Evolutionary conservation across 2,113 vertebrate genomes (phyloP).

Genomic region (Orthonyx spaldingii): DNA sequence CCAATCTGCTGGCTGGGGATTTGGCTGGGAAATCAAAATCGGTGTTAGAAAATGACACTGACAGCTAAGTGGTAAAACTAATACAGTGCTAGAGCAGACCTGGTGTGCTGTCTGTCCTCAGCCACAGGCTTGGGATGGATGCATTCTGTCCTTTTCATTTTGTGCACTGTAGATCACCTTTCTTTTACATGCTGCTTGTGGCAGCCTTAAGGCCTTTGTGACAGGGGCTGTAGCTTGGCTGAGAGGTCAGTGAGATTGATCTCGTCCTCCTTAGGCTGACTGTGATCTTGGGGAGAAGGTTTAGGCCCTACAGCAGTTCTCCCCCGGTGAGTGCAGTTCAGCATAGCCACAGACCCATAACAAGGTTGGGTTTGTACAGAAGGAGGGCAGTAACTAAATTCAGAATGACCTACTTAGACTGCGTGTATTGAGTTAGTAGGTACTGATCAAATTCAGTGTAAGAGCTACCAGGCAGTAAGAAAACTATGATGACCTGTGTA

Average conservation of each 20-base stretch:
- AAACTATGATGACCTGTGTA: not conserved
- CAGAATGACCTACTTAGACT: constrained; percentile 32
- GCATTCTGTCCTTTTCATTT: not conserved
- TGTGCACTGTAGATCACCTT: not conserved
- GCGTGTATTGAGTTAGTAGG: not conserved
- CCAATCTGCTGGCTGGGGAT: not conserved
- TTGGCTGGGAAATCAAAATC: not conserved
- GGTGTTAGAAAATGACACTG: not conserved
- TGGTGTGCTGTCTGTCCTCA: not conserved
- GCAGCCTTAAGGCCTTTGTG: not conserved
- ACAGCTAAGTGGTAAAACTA: not conserved
- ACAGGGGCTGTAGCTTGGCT: not conserved
- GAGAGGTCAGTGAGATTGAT: not conserved
- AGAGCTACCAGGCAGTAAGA: not conserved
- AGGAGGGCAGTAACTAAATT: constrained; percentile 53
- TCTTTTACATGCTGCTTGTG: not conserved
- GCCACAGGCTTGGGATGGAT: not conserved
- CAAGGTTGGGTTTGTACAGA: not conserved
- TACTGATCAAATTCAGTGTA: constrained; percentile 13
- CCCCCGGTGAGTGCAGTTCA: not conserved
- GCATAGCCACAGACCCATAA: not conserved
- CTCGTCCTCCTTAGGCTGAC: not conserved
- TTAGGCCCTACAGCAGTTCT: not conserved
- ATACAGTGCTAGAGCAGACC: not conserved
- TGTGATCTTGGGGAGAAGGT: not conserved